Evolutionary conservation across 2,113 vertebrate species (phyloP).

Genomic region (Aptenodytes patagonicus): DNA sequence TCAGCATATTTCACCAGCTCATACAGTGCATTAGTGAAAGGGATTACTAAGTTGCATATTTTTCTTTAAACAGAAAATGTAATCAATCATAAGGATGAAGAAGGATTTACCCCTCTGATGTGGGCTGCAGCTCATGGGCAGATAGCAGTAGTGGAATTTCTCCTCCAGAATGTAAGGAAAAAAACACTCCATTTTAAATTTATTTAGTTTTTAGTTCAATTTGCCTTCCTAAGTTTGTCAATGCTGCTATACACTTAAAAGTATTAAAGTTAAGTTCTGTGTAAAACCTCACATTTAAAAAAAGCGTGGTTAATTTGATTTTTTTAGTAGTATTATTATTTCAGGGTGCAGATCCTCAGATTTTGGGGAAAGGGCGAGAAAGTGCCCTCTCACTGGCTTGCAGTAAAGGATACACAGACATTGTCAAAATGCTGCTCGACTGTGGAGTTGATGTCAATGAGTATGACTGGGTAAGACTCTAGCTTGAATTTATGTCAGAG

Average conservation of each 20-base stretch:
- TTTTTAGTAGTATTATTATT: background rate
- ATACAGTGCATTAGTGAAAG: background rate
- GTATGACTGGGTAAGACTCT: slow-evolving; percentile 91
- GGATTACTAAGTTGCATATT: slow-evolving; percentile 48
- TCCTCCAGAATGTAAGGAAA: slow-evolving; percentile 92
- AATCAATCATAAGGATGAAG: slow-evolving; percentile 96
- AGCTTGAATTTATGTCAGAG: background rate
- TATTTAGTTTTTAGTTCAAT: background rate
- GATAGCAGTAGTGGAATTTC: slow-evolving; percentile 97
- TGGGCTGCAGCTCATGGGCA: slow-evolving; percentile 99
- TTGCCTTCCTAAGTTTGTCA: background rate
- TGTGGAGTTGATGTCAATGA: slow-evolving; percentile 98
- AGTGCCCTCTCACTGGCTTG: slow-evolving; percentile 94
- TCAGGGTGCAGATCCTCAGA: slow-evolving; percentile 92
- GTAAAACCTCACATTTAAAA: background rate
- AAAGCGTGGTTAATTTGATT: background rate
- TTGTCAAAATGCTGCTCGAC: slow-evolving; percentile 96
- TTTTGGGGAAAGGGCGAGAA: slow-evolving; percentile 94
- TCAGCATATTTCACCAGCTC: background rate
- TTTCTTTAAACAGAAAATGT: slow-evolving; percentile 85
- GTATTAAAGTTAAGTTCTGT: background rate
- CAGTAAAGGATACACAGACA: slow-evolving; percentile 97
- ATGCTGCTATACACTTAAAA: background rate
- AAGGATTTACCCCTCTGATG: slow-evolving; percentile 98
- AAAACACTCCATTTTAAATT: background rate